Evolutionary conservation across 1,140 invertebrate species (phyloP), one percentile per base, ranked within the genome.

Genomic region (Tetramorium parvispinum): DNA sequence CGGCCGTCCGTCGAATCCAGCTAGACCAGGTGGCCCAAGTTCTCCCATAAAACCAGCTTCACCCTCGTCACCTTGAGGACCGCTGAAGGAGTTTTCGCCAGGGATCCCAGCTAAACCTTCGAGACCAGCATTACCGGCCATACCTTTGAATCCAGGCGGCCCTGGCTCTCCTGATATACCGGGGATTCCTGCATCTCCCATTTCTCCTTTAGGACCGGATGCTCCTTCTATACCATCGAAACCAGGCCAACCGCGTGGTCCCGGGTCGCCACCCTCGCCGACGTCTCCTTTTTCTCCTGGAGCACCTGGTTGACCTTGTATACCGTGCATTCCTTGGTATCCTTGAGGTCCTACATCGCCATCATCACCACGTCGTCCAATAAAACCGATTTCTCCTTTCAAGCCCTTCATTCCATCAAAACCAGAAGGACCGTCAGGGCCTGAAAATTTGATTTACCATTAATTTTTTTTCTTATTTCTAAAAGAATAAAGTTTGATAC

Each of bases 11-110:
- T 94, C 93, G 32, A 94, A 82, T 21, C 96, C 96, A 24, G 95
- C 93, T 0, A 92, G 91, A n/a, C 96, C 96, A 3, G 93, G 94
- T 1, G 92, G 87, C 73, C 96, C 96, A 0, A 92, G 78, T 40
- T 91, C 90, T 32, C 95, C 95, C 79, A 91, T 89, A 49, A 92
- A 92, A 81, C 97, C 97, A 40, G 92, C 89, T 57, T 96, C 95
- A 21, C 97, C 97, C 5, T 92, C 77, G 18, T 96, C 95, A 85
- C 97, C 97, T 94, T 97, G 97, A 18, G 95, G 94, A 71, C 97
- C 97, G 86, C 96, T 96, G 77, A 96, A 96, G 2, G 96, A 93
- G 59, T 95, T 95, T 18, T 95, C 94, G 37, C 96, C 96, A 61
- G 88, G 94, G 43, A 88, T 57, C 55, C 96, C 95, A 57, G 91